Conservation (phyloP, 2,113 vertebrate genomes). For the Otus sunia region DNA sequence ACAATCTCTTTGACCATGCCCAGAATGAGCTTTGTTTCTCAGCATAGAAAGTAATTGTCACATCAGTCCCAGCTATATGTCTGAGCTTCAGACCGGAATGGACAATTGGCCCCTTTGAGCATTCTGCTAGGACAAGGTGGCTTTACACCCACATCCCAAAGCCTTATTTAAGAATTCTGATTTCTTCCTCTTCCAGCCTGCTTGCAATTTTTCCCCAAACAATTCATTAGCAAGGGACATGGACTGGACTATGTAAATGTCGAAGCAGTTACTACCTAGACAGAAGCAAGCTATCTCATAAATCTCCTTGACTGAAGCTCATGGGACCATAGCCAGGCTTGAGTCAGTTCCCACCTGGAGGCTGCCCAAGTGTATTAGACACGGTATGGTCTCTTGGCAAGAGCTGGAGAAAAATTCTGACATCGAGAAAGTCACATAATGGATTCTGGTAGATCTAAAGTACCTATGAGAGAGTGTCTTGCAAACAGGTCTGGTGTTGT, state of each 20-base stretch:
- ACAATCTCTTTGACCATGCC: neutral
- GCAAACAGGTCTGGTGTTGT: neutral
- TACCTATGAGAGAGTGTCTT: neutral
- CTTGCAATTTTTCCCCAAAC: neutral
- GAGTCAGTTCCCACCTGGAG: constrained; percentile 10
- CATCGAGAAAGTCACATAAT: neutral
- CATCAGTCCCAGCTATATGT: neutral
- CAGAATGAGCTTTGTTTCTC: neutral
- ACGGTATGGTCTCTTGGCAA: neutral
- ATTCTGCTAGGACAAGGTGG: neutral
- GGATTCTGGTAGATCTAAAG: neutral
- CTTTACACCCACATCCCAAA: neutral
- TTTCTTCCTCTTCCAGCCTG: neutral
- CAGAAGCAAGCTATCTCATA: neutral
- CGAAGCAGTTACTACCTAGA: neutral
- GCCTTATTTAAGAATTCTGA: neutral
- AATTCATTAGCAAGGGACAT: neutral
- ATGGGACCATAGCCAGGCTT: neutral
- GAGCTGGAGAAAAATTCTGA: constrained; percentile 10
- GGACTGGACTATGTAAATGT: neutral
- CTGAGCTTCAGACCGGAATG: neutral
- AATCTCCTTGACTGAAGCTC: constrained; percentile 7
- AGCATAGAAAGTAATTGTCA: neutral
- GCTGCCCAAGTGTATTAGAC: constrained; percentile 14
- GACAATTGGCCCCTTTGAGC: neutral